Evolutionary conservation across 1,140 invertebrate genomes (phyloP), one percentile per base, ranked within the genome.

Genomic region (Daktulosphaira vitifoliae): DNA sequence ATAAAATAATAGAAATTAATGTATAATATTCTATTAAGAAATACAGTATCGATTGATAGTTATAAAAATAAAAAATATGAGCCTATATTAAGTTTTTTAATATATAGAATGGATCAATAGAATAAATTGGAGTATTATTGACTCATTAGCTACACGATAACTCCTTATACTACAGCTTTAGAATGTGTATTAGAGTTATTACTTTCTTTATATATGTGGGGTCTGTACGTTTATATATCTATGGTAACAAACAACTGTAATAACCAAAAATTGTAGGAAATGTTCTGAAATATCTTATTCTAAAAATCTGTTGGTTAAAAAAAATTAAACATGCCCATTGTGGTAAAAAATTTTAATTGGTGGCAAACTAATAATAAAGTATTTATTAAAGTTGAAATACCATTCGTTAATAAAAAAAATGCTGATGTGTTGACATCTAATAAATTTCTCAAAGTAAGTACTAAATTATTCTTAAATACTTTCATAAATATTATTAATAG

Each of bases 291-390:
- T 33, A 38, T 29, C 44, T 62, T 7, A 20, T 13, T 6, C 1
- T 2, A 0, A 11, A 42, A 44, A 16, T 33, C 5, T 13, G 13
- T 5, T 5, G 26, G 44, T 26, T 25, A 8, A 13, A 33, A 16
- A 20, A 8, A 29, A 25, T 37, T 64, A 38, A 76, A 72, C 68
- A 87, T 87, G 84, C 84, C 84, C n/a, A 81, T 87, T 69, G 67
- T 84, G 69, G 75, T 87, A 6, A 85, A 84, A 75, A 79, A 86
- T 75, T 84, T 78, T 70, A 79, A 76, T 44, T 88, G 85, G 85
- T 80, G 77, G 51, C 84, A 88, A 76, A 82, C 81, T 3, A 68
- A 72, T 26, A 74, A 78, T 39, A 73, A 69, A 23, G 69, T 86
- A 20, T 76, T 80, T 42, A 77, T 87, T 68, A 74, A 76, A 67